A percentile compares a stretch with the other conserved stretches of the same genome.
Evolutionary conservation across 2,888 invertebrate species (phyloP).

Genomic region (Nymphalis c-album): DNA sequence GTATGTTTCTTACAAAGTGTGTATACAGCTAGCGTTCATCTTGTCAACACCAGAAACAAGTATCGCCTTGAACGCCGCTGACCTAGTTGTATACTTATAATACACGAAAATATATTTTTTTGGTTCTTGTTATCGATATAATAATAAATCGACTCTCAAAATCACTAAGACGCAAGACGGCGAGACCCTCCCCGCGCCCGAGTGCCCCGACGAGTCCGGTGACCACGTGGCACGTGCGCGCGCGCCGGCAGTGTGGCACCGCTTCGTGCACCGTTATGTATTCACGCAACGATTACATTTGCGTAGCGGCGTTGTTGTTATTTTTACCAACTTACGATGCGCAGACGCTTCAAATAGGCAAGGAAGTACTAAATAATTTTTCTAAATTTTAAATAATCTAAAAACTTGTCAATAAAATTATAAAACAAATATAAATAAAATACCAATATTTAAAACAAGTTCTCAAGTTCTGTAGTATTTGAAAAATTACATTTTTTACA

Average conservation of each 20-base stretch:
- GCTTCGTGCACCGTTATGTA: slow-evolving; percentile 7
- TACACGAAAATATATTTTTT: no score
- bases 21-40: neutral
- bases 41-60: no score
- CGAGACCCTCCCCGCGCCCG: no score
- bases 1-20: neutral
- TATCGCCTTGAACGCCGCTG: no score
- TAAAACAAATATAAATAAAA: no score
- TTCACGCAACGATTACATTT: neutral
- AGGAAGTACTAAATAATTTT: neutral
- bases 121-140: neutral
- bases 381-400: neutral
- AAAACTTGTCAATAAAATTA: neutral
- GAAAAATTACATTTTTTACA: neutral
- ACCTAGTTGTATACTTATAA: no score
- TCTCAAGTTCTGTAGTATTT: neutral
- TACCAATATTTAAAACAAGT: no score
- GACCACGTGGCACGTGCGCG: slow-evolving; percentile 2
- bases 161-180: neutral
- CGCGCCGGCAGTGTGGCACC: slow-evolving; percentile 6
- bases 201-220: no score
- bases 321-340: neutral
- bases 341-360: slow-evolving; percentile 11
- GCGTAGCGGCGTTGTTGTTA: slow-evolving; percentile 14
- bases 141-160: neutral